Conservation (phyloP, 2,797 vertebrate species). For the Platalea minor region DNA sequence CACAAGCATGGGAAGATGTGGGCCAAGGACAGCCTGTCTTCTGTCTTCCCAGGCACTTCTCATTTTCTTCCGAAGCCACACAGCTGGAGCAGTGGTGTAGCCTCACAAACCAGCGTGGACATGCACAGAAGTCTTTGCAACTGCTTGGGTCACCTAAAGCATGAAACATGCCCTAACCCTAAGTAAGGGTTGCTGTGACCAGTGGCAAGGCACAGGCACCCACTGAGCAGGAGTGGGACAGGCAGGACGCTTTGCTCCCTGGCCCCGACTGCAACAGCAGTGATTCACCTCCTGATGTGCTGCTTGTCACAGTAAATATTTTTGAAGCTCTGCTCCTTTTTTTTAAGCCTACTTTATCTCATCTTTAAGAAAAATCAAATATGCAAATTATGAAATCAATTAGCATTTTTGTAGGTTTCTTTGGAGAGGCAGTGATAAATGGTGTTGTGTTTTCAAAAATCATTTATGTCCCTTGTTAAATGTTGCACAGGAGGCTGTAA, state of each 20-base stretch:
- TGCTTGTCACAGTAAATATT: neutral
- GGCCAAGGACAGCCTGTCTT: neutral
- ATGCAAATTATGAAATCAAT: constrained; percentile 43
- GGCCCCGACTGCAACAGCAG: neutral
- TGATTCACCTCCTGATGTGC: neutral
- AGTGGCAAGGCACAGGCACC: neutral
- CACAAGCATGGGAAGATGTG: neutral
- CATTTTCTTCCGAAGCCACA: neutral
- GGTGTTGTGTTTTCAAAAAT: neutral
- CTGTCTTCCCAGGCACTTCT: neutral
- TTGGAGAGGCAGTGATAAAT: constrained; percentile 5
- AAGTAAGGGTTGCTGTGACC: neutral
- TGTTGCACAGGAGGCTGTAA: neutral
- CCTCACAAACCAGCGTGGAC: fast-evolving
- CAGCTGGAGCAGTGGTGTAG: neutral
- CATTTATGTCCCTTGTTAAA: neutral
- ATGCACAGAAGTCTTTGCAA: neutral
- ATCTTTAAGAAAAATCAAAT: constrained; percentile 48
- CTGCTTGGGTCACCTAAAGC: neutral
- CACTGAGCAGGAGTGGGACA: neutral
- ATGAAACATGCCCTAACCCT: neutral
- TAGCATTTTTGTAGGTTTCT: constrained; percentile 40
- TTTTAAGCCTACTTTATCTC: neutral
- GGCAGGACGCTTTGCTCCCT: neutral
- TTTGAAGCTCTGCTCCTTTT: constrained; percentile 6